Percentiles rank a stretch among this genome's conserved stretches.
These are phyloP conservation scores for Chascanopsetta lugubris DNA, from an alignment of 2,113 vertebrate species.

Conservation along the genomic window DNA sequence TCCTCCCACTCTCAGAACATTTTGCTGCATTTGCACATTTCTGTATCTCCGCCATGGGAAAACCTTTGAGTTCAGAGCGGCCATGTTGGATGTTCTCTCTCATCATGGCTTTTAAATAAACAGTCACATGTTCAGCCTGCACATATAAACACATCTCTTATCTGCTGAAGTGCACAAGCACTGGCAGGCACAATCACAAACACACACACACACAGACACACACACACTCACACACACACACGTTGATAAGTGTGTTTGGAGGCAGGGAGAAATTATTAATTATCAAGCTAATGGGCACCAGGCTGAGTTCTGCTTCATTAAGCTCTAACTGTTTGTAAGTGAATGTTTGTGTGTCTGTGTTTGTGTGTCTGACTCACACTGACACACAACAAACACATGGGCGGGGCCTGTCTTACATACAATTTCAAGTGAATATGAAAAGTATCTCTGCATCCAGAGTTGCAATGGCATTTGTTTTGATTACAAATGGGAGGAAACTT, in stretches of 20 bases:
- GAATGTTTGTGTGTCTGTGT: constrained; percentile 60
- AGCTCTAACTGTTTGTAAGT: constrained; percentile 82
- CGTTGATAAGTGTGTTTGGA: constrained; percentile 92
- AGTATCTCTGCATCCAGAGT: background rate
- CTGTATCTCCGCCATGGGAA: no score
- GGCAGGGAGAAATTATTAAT: constrained; percentile 99
- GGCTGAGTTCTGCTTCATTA: constrained; percentile 95
- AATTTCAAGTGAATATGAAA: background rate
- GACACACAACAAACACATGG: constrained; percentile 38
- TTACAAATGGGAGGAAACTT: no score
- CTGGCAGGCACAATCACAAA: constrained; percentile 48
- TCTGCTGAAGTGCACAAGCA: constrained; percentile 50
- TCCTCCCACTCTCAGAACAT: no score
- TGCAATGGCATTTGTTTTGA: no score
- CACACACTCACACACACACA: constrained; percentile 21
- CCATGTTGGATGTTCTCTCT: background rate
- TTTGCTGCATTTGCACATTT: no score
- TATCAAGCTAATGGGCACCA: constrained; percentile 98
- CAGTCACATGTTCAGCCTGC: background rate
- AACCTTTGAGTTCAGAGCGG: background rate
- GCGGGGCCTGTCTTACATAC: constrained; percentile 1
- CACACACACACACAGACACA: no score
- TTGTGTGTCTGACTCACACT: constrained; percentile 59
- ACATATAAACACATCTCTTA: constrained; percentile 43
- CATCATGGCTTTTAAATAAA: background rate